phyloP scores from a whole-genome alignment of 2,888 invertebrate species.

The Drosophila quasianomalipes region DNA sequence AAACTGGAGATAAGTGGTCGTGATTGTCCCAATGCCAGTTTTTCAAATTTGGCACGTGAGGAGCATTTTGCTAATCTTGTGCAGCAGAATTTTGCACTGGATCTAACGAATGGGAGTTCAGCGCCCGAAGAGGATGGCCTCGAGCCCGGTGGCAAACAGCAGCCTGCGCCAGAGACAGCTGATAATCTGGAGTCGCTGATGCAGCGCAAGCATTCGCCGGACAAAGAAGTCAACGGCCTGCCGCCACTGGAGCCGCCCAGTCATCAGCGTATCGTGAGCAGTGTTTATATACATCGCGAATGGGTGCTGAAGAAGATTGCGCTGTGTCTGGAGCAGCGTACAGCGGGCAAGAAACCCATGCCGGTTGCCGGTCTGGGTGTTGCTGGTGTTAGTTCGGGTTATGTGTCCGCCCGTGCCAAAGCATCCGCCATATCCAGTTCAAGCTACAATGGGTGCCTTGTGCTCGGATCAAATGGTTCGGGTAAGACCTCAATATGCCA shows the following conservation, averaged over 20 bases:
- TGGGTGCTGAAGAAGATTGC: conserved; percentile 98
- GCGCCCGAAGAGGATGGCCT: conserved; percentile 73
- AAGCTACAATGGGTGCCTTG: conserved; percentile 91
- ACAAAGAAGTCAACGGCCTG: conserved; percentile 84
- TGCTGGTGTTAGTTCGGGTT: conserved; percentile 57
- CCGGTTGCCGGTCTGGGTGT: conserved; percentile 69
- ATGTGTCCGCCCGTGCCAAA: conserved; percentile 82
- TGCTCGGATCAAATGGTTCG: conserved; percentile 96
- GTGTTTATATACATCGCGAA: conserved; percentile 88
- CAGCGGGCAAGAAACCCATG: conserved; percentile 89
- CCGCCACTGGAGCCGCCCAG: conserved; percentile 41
- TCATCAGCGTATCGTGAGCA: conserved; percentile 69
- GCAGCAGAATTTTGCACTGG: conserved; percentile 85
- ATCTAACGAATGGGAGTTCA: conserved; percentile 69
- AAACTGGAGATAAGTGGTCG: conserved; percentile 84
- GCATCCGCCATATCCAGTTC: conserved; percentile 82
- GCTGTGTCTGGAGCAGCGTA: conserved; percentile 95
- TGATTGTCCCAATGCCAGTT: conserved; percentile 85
- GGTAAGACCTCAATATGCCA: conserved; percentile 97
- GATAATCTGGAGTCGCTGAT: conserved; percentile 83
- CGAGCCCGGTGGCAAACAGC: conserved; percentile 33
- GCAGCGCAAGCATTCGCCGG: conserved; percentile 85
- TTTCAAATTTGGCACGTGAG: conserved; percentile 85
- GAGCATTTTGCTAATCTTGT: conserved; percentile 86
- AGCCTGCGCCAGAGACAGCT: conserved; percentile 74